Evolutionary conservation across 2,113 vertebrate genomes (phyloP).

Genomic region (Zapus hudsonius): DNA sequence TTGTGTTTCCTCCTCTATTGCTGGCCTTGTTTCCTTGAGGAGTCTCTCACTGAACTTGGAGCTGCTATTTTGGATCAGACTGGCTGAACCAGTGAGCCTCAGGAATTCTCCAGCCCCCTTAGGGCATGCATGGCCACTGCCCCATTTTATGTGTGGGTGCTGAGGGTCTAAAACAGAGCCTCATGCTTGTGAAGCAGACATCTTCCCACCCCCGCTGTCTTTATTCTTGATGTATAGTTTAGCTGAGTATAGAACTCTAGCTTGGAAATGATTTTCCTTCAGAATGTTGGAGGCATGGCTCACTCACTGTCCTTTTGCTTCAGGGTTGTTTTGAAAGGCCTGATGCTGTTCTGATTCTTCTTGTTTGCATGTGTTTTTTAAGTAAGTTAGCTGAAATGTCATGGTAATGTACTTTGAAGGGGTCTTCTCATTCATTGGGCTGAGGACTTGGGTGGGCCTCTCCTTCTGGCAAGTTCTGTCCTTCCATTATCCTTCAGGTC

Average conservation of each 20-base stretch:
- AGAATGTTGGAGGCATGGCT: background rate
- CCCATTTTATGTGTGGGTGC: too few species aligned
- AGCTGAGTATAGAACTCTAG: background rate
- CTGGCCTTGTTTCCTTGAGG: too few species aligned
- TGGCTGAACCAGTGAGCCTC: too few species aligned
- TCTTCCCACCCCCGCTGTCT: background rate
- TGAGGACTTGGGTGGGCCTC: background rate
- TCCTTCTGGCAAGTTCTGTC: background rate
- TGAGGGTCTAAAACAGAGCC: too few species aligned
- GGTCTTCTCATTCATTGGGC: background rate
- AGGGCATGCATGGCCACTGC: too few species aligned
- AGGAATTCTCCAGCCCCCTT: too few species aligned
- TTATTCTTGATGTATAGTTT: background rate
- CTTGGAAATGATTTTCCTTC: background rate
- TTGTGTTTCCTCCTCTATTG: too few species aligned
- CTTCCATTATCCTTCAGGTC: background rate
- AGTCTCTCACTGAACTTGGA: too few species aligned
- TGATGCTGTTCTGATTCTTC: background rate
- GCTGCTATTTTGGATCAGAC: too few species aligned
- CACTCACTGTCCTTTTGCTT: background rate
- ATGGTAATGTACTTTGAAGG: background rate
- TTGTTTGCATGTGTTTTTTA: background rate
- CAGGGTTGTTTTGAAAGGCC: background rate
- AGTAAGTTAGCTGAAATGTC: conserved; percentile 6
- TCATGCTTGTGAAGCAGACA: too few species aligned